phyloP scores from a whole-genome alignment of 2,888 invertebrate species.

The Platerodrilus igneus region DNA sequence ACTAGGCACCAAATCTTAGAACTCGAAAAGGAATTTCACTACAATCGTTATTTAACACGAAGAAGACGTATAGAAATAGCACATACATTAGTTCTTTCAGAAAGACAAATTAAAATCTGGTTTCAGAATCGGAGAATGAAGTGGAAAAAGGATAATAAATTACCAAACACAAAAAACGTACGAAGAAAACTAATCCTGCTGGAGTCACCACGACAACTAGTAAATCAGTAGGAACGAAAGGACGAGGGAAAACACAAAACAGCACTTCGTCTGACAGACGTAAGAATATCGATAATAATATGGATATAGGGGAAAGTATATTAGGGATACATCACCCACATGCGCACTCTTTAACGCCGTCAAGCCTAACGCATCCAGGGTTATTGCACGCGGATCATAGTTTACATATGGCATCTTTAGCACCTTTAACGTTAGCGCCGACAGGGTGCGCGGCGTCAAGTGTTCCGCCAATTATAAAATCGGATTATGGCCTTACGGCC shows the following conservation, averaged over 20 bases:
- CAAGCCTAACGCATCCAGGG: conserved; percentile 36
- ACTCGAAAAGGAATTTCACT: conserved; percentile 96
- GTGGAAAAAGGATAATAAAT: conserved; percentile 84
- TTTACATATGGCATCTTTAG: conserved; percentile 51
- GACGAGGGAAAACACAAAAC: conserved; percentile 46
- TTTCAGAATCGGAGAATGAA: conserved; percentile 83
- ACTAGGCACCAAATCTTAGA: conserved; percentile 97
- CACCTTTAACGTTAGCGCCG: conserved; percentile 53
- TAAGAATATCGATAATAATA: conserved; percentile 56
- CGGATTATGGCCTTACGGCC: conserved; percentile 83
- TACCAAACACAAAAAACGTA: conserved; percentile 77
- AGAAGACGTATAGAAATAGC: conserved; percentile 96
- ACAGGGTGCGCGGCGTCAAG: conserved; percentile 54
- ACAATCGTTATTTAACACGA: conserved; percentile 92
- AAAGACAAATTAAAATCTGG: conserved; percentile 87
- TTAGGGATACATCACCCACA: conserved; percentile 51
- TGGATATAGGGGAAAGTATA: conserved; percentile 52
- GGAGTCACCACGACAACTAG: conserved; percentile 56
- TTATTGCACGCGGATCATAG: conserved; percentile 47
- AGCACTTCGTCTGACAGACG: conserved; percentile 55
- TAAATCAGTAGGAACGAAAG: conserved; percentile 33
- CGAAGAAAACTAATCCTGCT: conserved; percentile 69
- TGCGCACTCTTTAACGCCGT: conserved; percentile 51
- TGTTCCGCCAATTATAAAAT: conserved; percentile 64
- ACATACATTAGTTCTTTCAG: conserved; percentile 88